Evolutionary conservation across 1,140 invertebrate genomes (phyloP).

Genomic region (Drosophila triauraria): DNA sequence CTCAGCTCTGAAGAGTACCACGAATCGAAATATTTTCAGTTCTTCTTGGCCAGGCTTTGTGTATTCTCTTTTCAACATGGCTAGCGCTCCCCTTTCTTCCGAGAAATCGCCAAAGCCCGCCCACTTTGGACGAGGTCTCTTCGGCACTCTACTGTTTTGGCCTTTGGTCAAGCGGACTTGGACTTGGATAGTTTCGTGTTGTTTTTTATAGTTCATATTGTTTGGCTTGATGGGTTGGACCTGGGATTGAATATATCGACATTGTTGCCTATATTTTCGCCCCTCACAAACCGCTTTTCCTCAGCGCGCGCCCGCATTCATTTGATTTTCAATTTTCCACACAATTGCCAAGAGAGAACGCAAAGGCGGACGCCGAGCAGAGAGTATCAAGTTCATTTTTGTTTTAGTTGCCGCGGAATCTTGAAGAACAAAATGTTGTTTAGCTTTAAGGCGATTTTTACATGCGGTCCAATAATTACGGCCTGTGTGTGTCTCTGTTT

Average conservation of each 20-base stretch:
- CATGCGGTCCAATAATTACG: conserved; percentile 49
- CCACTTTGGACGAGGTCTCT: conserved; percentile 11
- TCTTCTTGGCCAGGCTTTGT: conserved; percentile 31
- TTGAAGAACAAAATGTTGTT: conserved; percentile 26
- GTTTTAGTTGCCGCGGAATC: conserved; percentile 37
- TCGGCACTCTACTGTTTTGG: conserved; percentile 58
- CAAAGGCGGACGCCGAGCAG: conserved; percentile 11
- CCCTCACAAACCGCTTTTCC: background rate
- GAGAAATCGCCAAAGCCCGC: conserved; percentile 9
- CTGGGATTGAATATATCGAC: conserved; percentile 49
- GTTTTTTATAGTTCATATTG: conserved; percentile 80
- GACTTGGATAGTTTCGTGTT: conserved; percentile 77
- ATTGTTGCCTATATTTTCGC: conserved; percentile 51
- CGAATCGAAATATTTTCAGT: conserved; percentile 15
- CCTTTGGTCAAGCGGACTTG: conserved; percentile 77
- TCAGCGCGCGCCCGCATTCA: conserved; percentile 43
- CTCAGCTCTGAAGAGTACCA: conserved; percentile 17
- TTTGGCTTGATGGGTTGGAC: conserved; percentile 58
- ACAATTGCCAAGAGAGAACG: conserved; percentile 62
- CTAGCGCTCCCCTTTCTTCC: conserved; percentile 3
- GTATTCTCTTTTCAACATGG: conserved; percentile 34
- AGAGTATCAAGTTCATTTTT: conserved; percentile 70
- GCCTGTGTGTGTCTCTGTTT: conserved; percentile 27
- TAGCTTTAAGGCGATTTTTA: conserved; percentile 43
- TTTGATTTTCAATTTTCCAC: conserved; percentile 82